Base-by-base conservation (phyloP, 92 coral and sea anemone species). In the Epizoanthus ramosus region DNA sequence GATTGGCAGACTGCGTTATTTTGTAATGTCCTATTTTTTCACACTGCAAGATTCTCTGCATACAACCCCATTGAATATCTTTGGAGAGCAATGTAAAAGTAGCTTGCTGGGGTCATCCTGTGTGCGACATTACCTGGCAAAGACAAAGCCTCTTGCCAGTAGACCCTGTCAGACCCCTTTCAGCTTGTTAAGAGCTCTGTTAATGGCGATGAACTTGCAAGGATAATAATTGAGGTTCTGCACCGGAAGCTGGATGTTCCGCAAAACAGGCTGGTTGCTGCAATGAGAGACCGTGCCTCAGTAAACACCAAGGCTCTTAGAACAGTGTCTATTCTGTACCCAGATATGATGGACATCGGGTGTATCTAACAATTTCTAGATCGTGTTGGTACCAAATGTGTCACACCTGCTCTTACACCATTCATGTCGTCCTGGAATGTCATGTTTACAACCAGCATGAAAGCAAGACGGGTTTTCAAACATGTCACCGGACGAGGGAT, bases 231-330 rank as follows among this genome's bases (percentile, higher is more conserved):
- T 57, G 85, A 74, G 24, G 86, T 81, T 16, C 59, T 86, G 74
- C 74, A 81, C 45, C 43, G 73, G 24, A 86, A 80, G 80, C 90
- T 86, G 12, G 68, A 68, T 73, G 71, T 86, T 24, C 45, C 31
- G 41, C 85, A 74, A 17, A 54, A 63, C 68, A 52, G 23, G 13
- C 75, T 81, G 17, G 12, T 86, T 4, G 90, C 82, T 68, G 75
- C 74, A 33, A 86, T 80, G 90, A 73, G 83, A 21, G 90, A 86
- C 19, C 15, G 90, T 5, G 90, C 90, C 7, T 8, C 75, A 37
- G 86, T 86, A 23, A 80, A 86, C 47, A 75, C 39, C 12, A 68
- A 54, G 53, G 90, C 77, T 60, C 66, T 86, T 8, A 52, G 59
- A 14, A 79, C 79, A 25, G 79, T 79, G 61, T 58, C 81, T 57